These are phyloP conservation scores for Mustela lutreola DNA, from an alignment of 2,113 vertebrate species.

Conservation along the genomic window DNA sequence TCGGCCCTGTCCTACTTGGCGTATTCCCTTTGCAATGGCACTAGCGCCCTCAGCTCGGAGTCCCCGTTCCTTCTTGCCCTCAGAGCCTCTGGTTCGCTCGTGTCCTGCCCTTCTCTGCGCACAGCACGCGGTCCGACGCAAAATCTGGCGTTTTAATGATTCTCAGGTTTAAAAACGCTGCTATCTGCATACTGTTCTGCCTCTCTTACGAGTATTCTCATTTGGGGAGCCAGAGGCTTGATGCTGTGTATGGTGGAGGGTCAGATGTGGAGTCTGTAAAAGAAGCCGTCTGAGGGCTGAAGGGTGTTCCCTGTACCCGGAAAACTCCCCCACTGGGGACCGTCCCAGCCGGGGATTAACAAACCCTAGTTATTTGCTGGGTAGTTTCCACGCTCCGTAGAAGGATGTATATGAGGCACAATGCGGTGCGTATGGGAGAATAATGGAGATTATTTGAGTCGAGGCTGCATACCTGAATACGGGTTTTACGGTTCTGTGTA, in stretches of 20 bases:
- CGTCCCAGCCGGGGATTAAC: constrained; percentile 17
- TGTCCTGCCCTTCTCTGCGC: background rate
- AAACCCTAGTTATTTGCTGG: constrained; percentile 4
- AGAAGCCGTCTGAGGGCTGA: background rate
- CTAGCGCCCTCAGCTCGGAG: background rate
- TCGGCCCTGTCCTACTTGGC: background rate
- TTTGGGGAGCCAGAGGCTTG: background rate
- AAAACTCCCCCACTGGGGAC: background rate
- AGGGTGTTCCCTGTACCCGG: background rate
- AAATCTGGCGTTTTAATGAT: background rate
- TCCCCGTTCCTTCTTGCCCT: background rate
- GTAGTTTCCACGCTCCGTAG: background rate
- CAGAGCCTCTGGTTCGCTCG: background rate
- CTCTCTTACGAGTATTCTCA: background rate
- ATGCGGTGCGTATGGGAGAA: constrained; percentile 76
- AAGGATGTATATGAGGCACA: constrained; percentile 52
- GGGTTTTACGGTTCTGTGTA: constrained; percentile 84
- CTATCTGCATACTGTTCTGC: background rate
- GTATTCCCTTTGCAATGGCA: background rate
- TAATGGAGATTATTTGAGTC: constrained; percentile 79
- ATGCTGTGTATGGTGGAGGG: background rate
- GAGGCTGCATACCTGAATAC: constrained; percentile 83
- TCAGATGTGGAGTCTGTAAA: background rate
- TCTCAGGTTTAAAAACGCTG: background rate
- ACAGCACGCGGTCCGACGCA: background rate